Conservation (phyloP, 2,113 vertebrate species). For the Taxidea taxus region DNA sequence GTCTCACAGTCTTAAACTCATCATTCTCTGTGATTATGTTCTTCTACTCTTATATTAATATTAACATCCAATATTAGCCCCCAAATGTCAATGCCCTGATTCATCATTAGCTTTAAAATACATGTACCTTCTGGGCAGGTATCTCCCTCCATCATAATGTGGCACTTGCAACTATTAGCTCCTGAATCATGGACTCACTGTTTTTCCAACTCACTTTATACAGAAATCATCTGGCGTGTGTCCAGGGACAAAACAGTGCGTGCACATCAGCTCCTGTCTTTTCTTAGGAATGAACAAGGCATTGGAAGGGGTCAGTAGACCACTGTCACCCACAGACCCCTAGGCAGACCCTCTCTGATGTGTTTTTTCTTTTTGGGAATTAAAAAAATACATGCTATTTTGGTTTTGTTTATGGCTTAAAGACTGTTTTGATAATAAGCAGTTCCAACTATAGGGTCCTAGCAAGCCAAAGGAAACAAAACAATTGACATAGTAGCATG, state of each 20-base stretch:
- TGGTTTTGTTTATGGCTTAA: neutral
- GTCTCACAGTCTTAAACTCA: neutral
- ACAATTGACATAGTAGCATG: neutral
- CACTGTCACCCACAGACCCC: accelerated
- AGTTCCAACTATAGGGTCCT: neutral
- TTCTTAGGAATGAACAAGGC: neutral
- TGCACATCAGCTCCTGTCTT: neutral
- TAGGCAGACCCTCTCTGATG: neutral
- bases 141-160: neutral
- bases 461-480: neutral
- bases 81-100: neutral
- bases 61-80: neutral
- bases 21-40: neutral
- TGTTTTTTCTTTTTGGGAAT: neutral
- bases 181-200: neutral
- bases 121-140: accelerated
- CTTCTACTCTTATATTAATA: neutral
- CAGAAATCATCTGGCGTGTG: neutral
- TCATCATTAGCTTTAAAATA: neutral
- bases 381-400: neutral
- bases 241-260: too few species aligned
- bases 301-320: neutral
- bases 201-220: neutral
- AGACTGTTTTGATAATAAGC: neutral
- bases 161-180: neutral